Conservation (phyloP, 2,888 invertebrate genomes). For the Dicranocentrus wangi region DNA sequence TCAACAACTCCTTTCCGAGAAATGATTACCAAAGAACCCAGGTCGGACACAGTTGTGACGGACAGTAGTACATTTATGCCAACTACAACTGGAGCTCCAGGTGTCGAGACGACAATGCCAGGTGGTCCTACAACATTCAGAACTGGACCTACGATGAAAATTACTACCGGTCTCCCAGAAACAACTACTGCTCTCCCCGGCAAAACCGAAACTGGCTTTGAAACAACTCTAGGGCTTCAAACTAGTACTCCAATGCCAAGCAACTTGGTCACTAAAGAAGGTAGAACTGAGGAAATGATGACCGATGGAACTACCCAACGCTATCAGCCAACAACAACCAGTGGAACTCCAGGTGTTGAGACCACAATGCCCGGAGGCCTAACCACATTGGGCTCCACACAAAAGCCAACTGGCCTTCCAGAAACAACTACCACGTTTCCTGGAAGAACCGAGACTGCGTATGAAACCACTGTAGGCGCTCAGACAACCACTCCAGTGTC, state of each 20-base stretch:
- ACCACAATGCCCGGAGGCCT: too few species aligned
- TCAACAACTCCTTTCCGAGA: background rate
- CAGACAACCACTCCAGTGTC: background rate
- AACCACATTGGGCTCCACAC: too few species aligned
- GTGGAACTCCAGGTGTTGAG: background rate
- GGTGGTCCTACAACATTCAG: background rate
- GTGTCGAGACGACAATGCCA: background rate
- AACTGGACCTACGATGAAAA: background rate
- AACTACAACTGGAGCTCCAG: too few species aligned
- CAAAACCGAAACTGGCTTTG: conserved; percentile 7
- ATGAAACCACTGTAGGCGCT: conserved; percentile 17
- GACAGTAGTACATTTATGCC: background rate
- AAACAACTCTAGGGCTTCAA: conserved; percentile 26
- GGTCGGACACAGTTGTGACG: background rate
- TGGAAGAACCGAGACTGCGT: conserved; percentile 1
- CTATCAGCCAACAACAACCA: background rate
- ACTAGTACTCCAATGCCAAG: too few species aligned
- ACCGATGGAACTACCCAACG: too few species aligned
- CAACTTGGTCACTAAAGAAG: too few species aligned
- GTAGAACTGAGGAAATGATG: too few species aligned
- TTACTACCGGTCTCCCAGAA: background rate
- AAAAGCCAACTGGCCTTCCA: background rate
- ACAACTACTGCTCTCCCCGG: background rate
- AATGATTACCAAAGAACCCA: background rate
- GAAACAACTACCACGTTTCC: background rate